These are phyloP conservation scores for Pantherophis vulpinus DNA, from an alignment of 2,797 vertebrate genomes.

Conservation along the genomic window DNA sequence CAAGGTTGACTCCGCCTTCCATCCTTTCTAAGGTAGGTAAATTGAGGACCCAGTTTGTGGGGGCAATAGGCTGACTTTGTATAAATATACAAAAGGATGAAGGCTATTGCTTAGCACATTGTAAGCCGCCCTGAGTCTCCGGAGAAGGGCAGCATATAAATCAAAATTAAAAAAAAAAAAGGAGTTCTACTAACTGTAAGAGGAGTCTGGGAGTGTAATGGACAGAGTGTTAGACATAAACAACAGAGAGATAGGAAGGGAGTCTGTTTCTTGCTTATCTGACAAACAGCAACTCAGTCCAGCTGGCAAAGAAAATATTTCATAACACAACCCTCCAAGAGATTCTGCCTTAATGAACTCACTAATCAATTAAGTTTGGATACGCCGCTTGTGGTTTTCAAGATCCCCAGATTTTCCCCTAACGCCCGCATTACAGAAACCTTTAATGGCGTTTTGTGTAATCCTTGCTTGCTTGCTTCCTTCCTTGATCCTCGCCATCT, in stretches of 20 bases:
- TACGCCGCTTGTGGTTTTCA: not conserved
- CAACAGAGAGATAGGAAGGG: not conserved
- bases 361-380: not conserved
- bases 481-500: not conserved
- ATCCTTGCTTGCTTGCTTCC: not conserved
- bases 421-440: not conserved
- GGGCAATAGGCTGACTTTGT: too few relatives aligned
- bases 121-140: too few relatives aligned
- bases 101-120: too few relatives aligned
- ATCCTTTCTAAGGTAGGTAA: too few relatives aligned
- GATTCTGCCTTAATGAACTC: not conserved
- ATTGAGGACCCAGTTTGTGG: too few relatives aligned
- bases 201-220: not conserved
- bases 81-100: too few relatives aligned
- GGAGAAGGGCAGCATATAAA: too few relatives aligned
- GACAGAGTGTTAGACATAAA: not conserved
- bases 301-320: not conserved
- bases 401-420: not conserved
- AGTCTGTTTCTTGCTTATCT: not conserved
- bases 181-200: not conserved
- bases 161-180: too few relatives aligned
- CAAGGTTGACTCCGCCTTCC: too few relatives aligned
- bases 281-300: not conserved
- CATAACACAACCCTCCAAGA: not conserved
- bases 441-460: not conserved